These are phyloP conservation scores for Rana temporaria DNA, from an alignment of 2,113 vertebrate genomes.

Conservation along the genomic window DNA sequence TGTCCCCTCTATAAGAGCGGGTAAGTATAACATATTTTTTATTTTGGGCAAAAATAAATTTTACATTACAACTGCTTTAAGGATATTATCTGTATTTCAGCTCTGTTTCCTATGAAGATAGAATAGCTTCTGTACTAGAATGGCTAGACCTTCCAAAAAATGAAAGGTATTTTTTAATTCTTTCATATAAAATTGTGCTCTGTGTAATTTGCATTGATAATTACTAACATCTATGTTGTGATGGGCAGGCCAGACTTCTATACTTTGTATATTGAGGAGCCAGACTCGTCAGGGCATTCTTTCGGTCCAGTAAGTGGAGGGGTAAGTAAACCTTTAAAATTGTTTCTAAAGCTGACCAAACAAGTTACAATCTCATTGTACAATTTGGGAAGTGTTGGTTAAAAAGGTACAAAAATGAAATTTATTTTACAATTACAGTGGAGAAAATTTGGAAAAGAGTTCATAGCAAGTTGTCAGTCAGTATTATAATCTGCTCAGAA, in stretches of 20 bases:
- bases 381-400: too few species aligned
- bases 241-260: constrained; percentile 84
- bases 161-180: constrained; percentile 67
- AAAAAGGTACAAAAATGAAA: too few species aligned
- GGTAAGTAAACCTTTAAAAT: constrained; percentile 71
- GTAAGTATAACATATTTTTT: too few species aligned
- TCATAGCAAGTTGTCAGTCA: too few species aligned
- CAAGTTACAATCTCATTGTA: too few species aligned
- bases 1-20: too few species aligned
- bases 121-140: constrained; percentile 69
- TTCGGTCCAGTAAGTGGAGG: constrained; percentile 80
- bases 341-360: neutral
- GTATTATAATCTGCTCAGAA: too few species aligned
- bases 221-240: constrained; percentile 41
- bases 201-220: neutral
- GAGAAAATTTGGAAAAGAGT: too few species aligned
- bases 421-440: too few species aligned
- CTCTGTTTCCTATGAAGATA: constrained; percentile 63
- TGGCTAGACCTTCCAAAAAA: constrained; percentile 74
- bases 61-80: neutral
- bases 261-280: constrained; percentile 90
- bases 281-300: constrained; percentile 84
- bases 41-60: too few species aligned
- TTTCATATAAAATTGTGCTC: neutral
- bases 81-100: constrained; percentile 56